Evolutionary conservation across 2,888 invertebrate genomes (phyloP), one percentile per base, ranked within the genome.

Genomic region (Prosopocoilus inquinatus): DNA sequence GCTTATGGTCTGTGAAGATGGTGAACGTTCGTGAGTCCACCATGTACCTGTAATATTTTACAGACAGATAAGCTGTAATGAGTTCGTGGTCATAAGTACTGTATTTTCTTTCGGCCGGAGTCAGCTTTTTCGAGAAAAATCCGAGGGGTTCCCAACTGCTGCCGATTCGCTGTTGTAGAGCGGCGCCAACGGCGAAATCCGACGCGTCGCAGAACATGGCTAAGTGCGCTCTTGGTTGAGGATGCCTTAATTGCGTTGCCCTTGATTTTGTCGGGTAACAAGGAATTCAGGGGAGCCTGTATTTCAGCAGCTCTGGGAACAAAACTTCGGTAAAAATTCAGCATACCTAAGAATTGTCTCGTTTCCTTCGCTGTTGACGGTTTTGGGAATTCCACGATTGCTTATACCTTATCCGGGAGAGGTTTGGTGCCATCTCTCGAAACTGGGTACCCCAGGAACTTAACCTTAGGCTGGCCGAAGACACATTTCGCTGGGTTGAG

Each of bases 281-380:
- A 39, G 0, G 60, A 50, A 45, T 72, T 64, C 1, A 77, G 61
- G 2, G 72, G 72, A 0, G 71, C 69, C 60, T 74, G 74, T 2
- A 60, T 52, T 32, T 61, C 11, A 2, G 75, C 74, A 2, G 75
- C 70, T 2, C 69, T 32, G 2, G 70, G 71, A 0, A 77, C 59
- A 56, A 68, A 75, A 3, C 70, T 49, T 2, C 75, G 53, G 38
- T 74, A 75, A 62, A 72, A 74, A 56, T 73, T 75, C 0, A 73
- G 8, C 68, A 73, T 71, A 0, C 72, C 73, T 0, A 75, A 45
- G 57, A 72, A 74, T 4, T 63, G 55, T 3, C 67, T 53, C 0
- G 77, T 54, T 9, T 69, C 56, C 20, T 66, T 66, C 0, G 20
- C 20, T 20, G 20, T 20, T 20, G 20, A 20, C 4, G 20, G 20